Conservation (phyloP, 1,140 invertebrate species). For the Dysdera silvatica region DNA sequence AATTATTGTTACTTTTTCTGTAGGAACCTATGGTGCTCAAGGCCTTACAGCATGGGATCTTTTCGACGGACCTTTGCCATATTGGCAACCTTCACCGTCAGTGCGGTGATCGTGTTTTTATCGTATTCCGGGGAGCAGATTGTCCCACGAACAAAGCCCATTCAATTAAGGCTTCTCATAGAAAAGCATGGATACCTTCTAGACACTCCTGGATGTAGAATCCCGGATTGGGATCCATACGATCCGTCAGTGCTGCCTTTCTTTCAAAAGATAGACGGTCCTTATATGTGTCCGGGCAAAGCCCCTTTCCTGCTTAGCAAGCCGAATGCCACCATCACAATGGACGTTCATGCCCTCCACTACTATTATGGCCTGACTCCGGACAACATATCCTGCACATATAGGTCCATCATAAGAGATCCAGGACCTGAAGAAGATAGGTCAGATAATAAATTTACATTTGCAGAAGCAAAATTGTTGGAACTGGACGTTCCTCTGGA, state of each 20-base stretch:
- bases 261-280: background rate
- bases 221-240: constrained; percentile 64
- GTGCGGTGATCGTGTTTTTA: constrained; percentile 11
- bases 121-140: constrained; percentile 25
- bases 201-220: constrained; percentile 64
- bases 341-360: constrained; percentile 15
- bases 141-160: constrained; percentile 5
- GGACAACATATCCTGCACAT: constrained; percentile 18
- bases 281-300: constrained; percentile 19
- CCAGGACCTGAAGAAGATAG: constrained; percentile 6
- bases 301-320: constrained; percentile 4
- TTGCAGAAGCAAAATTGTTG: constrained; percentile 5
- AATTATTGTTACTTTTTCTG: too few relatives aligned
- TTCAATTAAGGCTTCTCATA: constrained; percentile 9
- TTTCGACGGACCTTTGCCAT: constrained; percentile 20
- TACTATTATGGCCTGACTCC: constrained; percentile 20
- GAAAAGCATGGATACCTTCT: constrained; percentile 46
- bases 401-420: constrained; percentile 23
- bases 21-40: too few relatives aligned
- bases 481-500: constrained; percentile 8
- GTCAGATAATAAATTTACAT: constrained; percentile 22
- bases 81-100: constrained; percentile 10
- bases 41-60: too few relatives aligned
- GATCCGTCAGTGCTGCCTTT: constrained; percentile 57
- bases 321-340: constrained; percentile 9